Evolutionary conservation across 2,888 invertebrate genomes (phyloP).

Genomic region (Lycia hirtaria): DNA sequence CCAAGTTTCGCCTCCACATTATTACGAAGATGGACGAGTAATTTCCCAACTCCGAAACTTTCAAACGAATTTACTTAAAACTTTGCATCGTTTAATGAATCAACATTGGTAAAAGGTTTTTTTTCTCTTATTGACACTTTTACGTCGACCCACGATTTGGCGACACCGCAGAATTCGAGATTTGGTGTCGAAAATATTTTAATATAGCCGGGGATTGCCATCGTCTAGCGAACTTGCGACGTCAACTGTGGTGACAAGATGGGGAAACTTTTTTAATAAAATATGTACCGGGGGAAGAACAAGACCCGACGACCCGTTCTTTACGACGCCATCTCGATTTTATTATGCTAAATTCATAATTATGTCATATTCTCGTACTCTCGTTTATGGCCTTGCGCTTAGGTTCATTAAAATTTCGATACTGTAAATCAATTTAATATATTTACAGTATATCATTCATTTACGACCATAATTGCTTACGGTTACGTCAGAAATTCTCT

Average conservation of each 20-base stretch:
- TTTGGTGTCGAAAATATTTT: conserved; percentile 64
- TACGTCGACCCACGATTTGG: conserved; percentile 40
- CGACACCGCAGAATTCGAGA: conserved; percentile 37
- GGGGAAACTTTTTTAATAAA: conserved; percentile 76
- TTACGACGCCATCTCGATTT: conserved; percentile 60
- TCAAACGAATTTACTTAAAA: conserved; percentile 53
- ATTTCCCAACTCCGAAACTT: conserved; percentile 54
- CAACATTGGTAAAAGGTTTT: conserved; percentile 49
- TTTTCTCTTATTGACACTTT: conserved; percentile 50
- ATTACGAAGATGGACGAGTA: conserved; percentile 58
- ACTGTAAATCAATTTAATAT: conserved; percentile 49
- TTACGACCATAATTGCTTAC: conserved; percentile 58
- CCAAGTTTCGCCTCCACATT: conserved; percentile 39
- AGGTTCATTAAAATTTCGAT: conserved; percentile 39
- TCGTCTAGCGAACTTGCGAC: conserved; percentile 51
- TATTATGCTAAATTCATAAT: conserved; percentile 55
- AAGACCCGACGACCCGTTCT: conserved; percentile 43
- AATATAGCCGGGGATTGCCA: conserved; percentile 66
- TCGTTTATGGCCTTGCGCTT: conserved; percentile 39
- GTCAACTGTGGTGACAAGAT: conserved; percentile 63
- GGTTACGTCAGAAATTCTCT: conserved; percentile 59
- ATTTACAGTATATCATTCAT: conserved; percentile 52
- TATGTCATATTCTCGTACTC: conserved; percentile 36
- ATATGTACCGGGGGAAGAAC: conserved; percentile 55
- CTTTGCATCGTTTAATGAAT: conserved; percentile 58